Base-by-base conservation (phyloP, 2,113 vertebrate species). In the Mugil cephalus region DNA sequence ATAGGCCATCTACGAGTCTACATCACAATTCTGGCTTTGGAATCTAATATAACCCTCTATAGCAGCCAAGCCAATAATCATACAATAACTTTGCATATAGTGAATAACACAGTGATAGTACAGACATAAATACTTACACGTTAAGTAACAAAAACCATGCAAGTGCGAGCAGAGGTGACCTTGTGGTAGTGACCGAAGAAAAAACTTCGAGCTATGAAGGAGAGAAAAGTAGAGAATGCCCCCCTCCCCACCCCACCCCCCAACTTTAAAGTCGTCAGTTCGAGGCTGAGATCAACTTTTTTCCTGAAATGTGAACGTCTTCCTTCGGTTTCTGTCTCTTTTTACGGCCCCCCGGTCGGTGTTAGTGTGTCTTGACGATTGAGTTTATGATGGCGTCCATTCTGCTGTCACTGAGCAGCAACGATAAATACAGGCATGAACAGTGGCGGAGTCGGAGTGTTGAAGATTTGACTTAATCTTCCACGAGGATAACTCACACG, bases 11-110 rank as follows among this genome's bases (percentile, higher is more conserved):
- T 76, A 60, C 66, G 3, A 46, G 48, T 56, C 80, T 82, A 70
- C 45, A 13, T 69, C 80, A 85, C 38, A 79, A 61, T 35, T 87
- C 79, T 83, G 87, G 80, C 80, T 87, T 80, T 87, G 81, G 69
- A 85, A 84, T 80, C 80, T 82, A 83, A 87, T 82, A 88, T 77
- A 79, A 83, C 61, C 88, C 75, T 87, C 59, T 91, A 89, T 90
- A 90, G 90, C 90, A 93, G 91, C 92, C 89, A 82, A 88, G 80
- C 72, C 69, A 74, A 80, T 79, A 86, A 52, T 60, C 78, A 83
- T 48, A 80, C 66, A 74, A 80, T 77, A 77, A 79, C 65, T 46
- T 84, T 60, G 74, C 24, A 14, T 88, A 89, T 87, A 80, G 69
- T 67, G 78, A 84, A 69, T 86, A 82, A 87, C 85, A 87, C 87